Conservation (phyloP, 2,888 invertebrate genomes). For the Cheilosia vernalis region DNA sequence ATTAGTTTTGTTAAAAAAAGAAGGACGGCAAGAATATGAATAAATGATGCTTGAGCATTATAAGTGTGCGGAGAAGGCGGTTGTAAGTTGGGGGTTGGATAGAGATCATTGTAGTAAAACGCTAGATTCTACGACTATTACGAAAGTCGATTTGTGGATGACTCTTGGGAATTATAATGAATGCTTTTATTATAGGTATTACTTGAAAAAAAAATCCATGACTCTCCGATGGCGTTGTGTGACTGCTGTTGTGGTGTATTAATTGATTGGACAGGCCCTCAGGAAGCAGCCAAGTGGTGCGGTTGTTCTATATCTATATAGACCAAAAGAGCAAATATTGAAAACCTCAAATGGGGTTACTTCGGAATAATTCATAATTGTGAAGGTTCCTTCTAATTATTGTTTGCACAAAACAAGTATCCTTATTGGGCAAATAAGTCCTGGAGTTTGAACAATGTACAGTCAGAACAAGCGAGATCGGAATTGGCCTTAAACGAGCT, state of each 20-base stretch:
- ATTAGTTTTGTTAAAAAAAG: slow-evolving; percentile 68
- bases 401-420: too few relatives aligned
- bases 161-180: slow-evolving; percentile 70
- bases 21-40: slow-evolving; percentile 49
- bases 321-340: too few relatives aligned
- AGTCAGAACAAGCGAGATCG: too few relatives aligned
- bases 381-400: too few relatives aligned
- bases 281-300: neutral
- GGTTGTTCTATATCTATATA: too few relatives aligned
- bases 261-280: slow-evolving; percentile 12
- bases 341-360: too few relatives aligned
- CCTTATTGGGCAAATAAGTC: too few relatives aligned
- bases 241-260: neutral
- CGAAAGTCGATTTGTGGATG: slow-evolving; percentile 58
- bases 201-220: slow-evolving; percentile 43
- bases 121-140: slow-evolving; percentile 62
- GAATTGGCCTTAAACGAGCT: too few relatives aligned
- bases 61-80: neutral
- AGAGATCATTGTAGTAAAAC: slow-evolving; percentile 55
- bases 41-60: slow-evolving; percentile 59
- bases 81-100: neutral
- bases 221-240: slow-evolving; percentile 1
- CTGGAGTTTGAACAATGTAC: too few relatives aligned
- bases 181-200: slow-evolving; percentile 34
- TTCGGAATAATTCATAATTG: too few relatives aligned